Percentiles rank a stretch among this genome's conserved stretches.
These are phyloP conservation scores for Papilio helenus DNA, from an alignment of 1,140 invertebrate genomes.

Conservation along the genomic window DNA sequence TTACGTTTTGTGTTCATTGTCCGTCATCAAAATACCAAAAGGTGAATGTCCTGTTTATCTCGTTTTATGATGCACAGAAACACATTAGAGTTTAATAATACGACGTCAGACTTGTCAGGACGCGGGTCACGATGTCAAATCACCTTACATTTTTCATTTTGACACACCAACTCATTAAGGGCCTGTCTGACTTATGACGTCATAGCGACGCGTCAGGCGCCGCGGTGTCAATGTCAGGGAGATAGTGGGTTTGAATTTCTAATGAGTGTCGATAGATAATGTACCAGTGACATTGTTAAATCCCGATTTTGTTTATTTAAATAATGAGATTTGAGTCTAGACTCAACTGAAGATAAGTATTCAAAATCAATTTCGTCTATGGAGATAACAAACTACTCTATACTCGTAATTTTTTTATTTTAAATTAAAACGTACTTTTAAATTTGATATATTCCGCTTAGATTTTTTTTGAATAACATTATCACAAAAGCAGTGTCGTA, in stretches of 20 bases:
- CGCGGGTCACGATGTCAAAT: background rate
- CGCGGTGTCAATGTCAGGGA: background rate
- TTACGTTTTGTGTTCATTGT: background rate
- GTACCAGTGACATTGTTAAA: background rate
- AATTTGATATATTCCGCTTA: background rate
- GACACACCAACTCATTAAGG: constrained; percentile 2
- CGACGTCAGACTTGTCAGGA: background rate
- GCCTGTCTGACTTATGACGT: background rate
- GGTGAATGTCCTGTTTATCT: constrained; percentile 17
- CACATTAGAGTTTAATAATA: constrained; percentile 12
- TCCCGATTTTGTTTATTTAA: background rate
- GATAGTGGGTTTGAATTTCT: background rate
- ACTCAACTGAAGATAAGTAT: background rate
- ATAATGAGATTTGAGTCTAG: background rate
- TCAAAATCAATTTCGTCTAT: background rate
- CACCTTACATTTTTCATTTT: constrained; percentile 9
- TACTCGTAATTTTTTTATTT: background rate
- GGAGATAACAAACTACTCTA: background rate
- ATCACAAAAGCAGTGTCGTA: background rate
- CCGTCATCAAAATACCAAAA: background rate
- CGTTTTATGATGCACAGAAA: background rate
- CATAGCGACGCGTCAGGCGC: background rate
- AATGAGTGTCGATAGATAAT: constrained; percentile 1
- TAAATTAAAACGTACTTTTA: background rate
- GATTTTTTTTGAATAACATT: background rate